Evolutionary conservation across 2,113 vertebrate species (phyloP), one percentile per base, ranked within the genome.

Genomic region (Corythaixoides concolor): DNA sequence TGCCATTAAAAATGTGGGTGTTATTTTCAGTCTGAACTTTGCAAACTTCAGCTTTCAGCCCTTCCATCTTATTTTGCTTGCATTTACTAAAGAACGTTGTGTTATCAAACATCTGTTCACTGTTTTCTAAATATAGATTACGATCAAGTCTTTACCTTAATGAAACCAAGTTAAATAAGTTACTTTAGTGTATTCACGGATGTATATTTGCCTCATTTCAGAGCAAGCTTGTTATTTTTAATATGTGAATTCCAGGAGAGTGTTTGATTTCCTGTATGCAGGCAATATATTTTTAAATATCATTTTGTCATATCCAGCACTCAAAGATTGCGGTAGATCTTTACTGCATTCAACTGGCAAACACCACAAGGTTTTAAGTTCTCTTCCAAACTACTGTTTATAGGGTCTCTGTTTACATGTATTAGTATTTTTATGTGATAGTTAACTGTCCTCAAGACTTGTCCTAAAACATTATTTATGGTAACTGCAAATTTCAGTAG

Each of bases 21-120:
- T 88, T 95, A 93, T 90, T 95, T 95, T 85, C 88, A 94, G 79
- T 52, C 49, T 88, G 33, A 69, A 73, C 88, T 92, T 94, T 76
- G 88, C 94, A 92, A 88, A 95, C 62, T 76, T 92, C 85, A 92
- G 78, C 82, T 93, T 52, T 76, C 85, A 79, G 50, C 30, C 53
- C 43, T 49, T 79, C 22, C 23, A 43, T 68, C 56, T 91, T 62
- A 27, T 79, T 85, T 77, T 53, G 75, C 79, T 88, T 92, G 75
- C 72, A 12, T 79, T 82, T 85, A 35, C 92, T 76, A 7, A 94
- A 80, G 88, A 93, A 62, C 59, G 30, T 41, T 39, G 69, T 78
- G 80, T 73, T 53, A 69, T 12, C 72, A 52, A 95, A 95, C 92
- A 96, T 86, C 94, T 97, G 95, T 83, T 96, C 67, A 6, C 53